Percentiles rank a stretch among this genome's conserved stretches.
Evolutionary conservation across 1,140 invertebrate genomes (phyloP).

Genomic region (Drosophila murphyi): DNA sequence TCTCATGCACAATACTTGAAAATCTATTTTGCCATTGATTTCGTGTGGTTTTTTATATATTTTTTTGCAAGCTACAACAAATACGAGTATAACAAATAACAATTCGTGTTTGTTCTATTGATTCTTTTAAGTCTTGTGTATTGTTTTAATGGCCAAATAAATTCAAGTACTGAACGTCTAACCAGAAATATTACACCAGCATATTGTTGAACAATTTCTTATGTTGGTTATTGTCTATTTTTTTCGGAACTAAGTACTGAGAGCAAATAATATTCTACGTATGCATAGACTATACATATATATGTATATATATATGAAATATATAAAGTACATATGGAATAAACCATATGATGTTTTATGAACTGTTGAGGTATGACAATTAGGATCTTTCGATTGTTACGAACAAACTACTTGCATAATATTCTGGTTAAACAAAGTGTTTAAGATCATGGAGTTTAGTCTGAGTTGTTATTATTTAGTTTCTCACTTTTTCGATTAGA

Average conservation of each 20-base stretch:
- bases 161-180: conserved; percentile 84
- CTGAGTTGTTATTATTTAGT: conserved; percentile 68
- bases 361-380: conserved; percentile 26
- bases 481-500: conserved; percentile 25
- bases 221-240: conserved; percentile 73
- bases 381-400: conserved; percentile 49
- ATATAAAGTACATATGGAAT: conserved; percentile 3
- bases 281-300: conserved; percentile 33
- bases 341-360: conserved; percentile 11
- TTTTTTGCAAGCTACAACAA: conserved; percentile 60
- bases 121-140: conserved; percentile 26
- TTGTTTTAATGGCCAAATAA: conserved; percentile 75
- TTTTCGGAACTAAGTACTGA: conserved; percentile 55
- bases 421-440: conserved; percentile 81
- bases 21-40: conserved; percentile 82
- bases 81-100: conserved; percentile 63
- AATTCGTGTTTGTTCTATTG: conserved; percentile 39
- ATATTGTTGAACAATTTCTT: conserved; percentile 83
- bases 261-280: conserved; percentile 41
- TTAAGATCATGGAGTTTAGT: conserved; percentile 73
- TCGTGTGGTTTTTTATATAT: conserved; percentile 33
- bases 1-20: conserved; percentile 84
- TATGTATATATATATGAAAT: conserved; percentile 14
- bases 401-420: conserved; percentile 84
- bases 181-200: conserved; percentile 84